Evolutionary conservation across 2,797 vertebrate genomes (phyloP).

Genomic region (Sebastes vulpes): DNA sequence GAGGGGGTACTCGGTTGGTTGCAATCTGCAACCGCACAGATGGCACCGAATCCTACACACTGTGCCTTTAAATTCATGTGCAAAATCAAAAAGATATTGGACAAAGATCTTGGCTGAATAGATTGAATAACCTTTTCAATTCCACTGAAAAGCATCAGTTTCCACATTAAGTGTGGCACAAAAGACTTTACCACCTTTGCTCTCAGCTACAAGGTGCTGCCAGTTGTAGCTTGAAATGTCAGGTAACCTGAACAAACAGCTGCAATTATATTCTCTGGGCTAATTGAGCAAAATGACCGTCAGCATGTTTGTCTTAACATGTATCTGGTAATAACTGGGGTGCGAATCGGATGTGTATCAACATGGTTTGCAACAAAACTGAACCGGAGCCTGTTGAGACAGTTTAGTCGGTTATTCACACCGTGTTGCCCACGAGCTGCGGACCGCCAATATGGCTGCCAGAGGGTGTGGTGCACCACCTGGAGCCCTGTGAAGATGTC

Average conservation of each 20-base stretch:
- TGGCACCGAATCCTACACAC: not conserved
- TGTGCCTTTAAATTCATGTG: not conserved
- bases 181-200: not conserved
- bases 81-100: not conserved
- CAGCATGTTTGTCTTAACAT: conserved; percentile 8
- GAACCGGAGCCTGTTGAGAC: not conserved
- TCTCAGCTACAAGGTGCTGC: conserved; percentile 12
- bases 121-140: not conserved
- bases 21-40: not conserved
- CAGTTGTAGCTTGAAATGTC: conserved; percentile 15
- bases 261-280: not conserved
- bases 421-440: not conserved
- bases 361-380: not conserved
- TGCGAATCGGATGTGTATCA: not conserved
- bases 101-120: not conserved
- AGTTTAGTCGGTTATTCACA: not conserved
- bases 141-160: not conserved
- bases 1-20: not conserved
- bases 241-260: conserved; percentile 4
- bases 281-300: not conserved
- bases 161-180: not conserved
- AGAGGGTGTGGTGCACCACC: not conserved
- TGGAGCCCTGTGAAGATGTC: not conserved
- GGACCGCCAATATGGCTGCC: not conserved
- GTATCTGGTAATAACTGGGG: not conserved